phyloP scores from a whole-genome alignment of 2,888 invertebrate species.

The Cataglyphis livida region DNA sequence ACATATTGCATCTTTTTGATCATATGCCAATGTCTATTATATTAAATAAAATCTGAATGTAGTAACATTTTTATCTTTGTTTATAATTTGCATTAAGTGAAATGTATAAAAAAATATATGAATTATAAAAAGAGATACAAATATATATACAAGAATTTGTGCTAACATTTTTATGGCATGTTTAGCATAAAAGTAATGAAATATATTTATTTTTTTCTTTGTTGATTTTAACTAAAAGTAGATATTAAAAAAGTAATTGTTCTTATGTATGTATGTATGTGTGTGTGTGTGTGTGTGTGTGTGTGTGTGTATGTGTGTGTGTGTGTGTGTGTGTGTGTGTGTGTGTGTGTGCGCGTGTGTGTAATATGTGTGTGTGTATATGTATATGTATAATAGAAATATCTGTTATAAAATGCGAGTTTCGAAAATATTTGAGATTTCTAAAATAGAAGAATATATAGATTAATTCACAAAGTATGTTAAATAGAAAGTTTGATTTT shows the following conservation, averaged over 20 bases:
- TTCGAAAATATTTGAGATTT: conserved; percentile 33
- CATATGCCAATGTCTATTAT: conserved; percentile 42
- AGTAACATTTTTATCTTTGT: conserved; percentile 64
- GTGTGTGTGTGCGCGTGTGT: no score
- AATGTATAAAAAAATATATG: conserved; percentile 25
- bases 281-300: no score
- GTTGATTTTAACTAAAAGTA: conserved; percentile 24
- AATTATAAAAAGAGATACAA: conserved; percentile 57
- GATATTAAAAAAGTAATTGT: background rate
- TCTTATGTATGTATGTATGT: background rate
- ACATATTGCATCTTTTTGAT: conserved; percentile 17
- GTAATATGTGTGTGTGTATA: no score
- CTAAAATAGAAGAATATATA: conserved; percentile 25
- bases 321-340: no score
- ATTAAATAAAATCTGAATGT: conserved; percentile 62
- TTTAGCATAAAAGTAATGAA: conserved; percentile 54
- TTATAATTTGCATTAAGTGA: conserved; percentile 46
- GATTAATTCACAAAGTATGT: conserved; percentile 35
- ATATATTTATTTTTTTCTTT: conserved; percentile 26
- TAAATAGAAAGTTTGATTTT: conserved; percentile 18
- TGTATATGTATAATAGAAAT: conserved; percentile 27
- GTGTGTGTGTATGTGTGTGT: no score
- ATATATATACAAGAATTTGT: conserved; percentile 40
- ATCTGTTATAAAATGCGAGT: conserved; percentile 28
- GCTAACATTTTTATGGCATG: conserved; percentile 48